phyloP scores from a whole-genome alignment of 2,797 vertebrate genomes.

The Cossypha caffra region DNA sequence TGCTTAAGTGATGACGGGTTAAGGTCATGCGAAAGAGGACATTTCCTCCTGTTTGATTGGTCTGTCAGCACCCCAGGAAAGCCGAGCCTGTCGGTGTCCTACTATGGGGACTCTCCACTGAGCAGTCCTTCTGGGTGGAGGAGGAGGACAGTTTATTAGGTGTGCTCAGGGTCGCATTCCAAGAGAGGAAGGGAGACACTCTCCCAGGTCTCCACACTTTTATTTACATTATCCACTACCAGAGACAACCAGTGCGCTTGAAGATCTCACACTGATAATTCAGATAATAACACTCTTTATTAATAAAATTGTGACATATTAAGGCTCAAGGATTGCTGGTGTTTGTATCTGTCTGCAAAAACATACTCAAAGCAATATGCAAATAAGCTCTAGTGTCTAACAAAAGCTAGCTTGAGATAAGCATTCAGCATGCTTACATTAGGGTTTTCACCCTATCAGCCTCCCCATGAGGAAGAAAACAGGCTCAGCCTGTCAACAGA shows the following conservation, averaged over 20 bases:
- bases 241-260: not conserved
- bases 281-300: not conserved
- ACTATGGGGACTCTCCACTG: too few species aligned
- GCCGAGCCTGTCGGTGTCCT: not conserved
- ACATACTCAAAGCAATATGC: not conserved
- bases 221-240: not conserved
- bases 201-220: not conserved
- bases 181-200: not conserved
- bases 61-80: not conserved
- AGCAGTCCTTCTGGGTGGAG: not conserved
- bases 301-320: not conserved
- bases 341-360: not conserved
- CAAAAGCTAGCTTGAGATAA: accelerated
- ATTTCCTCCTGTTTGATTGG: not conserved
- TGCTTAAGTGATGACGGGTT: not conserved
- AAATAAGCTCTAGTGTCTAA: not conserved
- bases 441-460: not conserved
- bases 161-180: not conserved
- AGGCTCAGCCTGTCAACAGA: accelerated
- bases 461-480: not conserved
- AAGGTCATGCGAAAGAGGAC: not conserved
- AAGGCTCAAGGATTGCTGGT: not conserved
- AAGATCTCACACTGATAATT: too few species aligned
- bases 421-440: not conserved
- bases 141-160: accelerated